Percentiles rank a stretch among this genome's conserved stretches.
Evolutionary conservation across 2,113 vertebrate genomes (phyloP).

Genomic region (Callionymus lyra): DNA sequence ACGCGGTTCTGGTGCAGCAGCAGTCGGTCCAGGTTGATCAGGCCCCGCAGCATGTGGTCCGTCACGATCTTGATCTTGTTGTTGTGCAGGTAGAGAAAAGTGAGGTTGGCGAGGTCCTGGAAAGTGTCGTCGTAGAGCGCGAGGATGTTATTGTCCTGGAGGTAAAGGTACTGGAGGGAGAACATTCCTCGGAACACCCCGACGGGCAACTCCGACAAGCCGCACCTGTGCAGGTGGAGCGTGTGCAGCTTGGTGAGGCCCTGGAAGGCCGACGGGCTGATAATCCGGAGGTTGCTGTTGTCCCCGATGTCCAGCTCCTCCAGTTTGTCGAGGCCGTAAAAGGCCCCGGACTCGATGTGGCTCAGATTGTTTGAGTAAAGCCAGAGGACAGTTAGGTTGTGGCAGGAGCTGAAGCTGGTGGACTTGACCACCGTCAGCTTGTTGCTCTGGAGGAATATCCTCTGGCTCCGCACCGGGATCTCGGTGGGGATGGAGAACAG

Average conservation of each 20-base stretch:
- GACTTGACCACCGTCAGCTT: constrained; percentile 78
- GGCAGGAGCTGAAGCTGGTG: constrained; percentile 84
- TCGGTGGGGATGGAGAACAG: constrained; percentile 81
- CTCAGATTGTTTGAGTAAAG: constrained; percentile 93
- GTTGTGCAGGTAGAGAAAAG: constrained; percentile 91
- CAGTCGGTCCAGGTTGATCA: constrained; percentile 85
- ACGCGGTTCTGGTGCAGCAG: constrained; percentile 90
- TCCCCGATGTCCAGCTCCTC: constrained; percentile 95
- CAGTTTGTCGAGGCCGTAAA: constrained; percentile 80
- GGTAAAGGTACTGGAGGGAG: constrained; percentile 91
- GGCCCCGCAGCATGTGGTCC: constrained; percentile 82
- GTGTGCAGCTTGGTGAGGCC: constrained; percentile 88
- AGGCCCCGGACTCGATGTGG: constrained; percentile 82
- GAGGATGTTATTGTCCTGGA: constrained; percentile 89
- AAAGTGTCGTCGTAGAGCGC: constrained; percentile 85
- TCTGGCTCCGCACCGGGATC: constrained; percentile 87
- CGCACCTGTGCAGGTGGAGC: constrained; percentile 89
- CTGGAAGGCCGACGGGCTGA: constrained; percentile 82
- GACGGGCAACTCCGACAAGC: constrained; percentile 80
- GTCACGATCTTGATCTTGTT: constrained; percentile 90
- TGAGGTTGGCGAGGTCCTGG: constrained; percentile 92
- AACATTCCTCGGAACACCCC: constrained; percentile 86
- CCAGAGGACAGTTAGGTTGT: constrained; percentile 92
- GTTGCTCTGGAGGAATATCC: constrained; percentile 96
- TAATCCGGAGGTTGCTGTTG: constrained; percentile 82